Base-by-base conservation (phyloP, 2,113 vertebrate species). In the Callithrix jacchus region DNA sequence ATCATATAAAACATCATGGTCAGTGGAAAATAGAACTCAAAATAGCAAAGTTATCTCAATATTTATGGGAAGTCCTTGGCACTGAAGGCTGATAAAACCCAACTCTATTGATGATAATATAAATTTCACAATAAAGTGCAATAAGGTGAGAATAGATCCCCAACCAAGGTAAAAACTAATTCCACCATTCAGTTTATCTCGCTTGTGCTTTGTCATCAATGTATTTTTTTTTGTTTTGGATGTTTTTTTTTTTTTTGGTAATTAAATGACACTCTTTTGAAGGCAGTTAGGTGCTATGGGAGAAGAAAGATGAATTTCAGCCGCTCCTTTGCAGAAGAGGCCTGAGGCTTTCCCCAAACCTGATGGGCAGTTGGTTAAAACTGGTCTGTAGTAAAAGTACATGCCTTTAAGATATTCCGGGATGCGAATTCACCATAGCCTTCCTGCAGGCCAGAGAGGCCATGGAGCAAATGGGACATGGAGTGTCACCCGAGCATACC, bases 401-500 rank as follows among this genome's bases (percentile, higher is more conserved):
- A 3, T 23, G 37, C 37, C n/a, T 73, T 79, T 12, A 10, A 64
- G 17, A 52, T 47, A 35, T 0, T 47, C 70, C 35, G 17, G 17
- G 17, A 23, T 73, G 35, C 14, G 47, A 61, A 54, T 17, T 32
- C 52, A 16, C 8, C 35, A 5, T 42, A 13, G 1, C 3, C 71
- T 14, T 66, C 17, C 32, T 13, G 2, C 0, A 25, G 30, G 10
- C 12, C 64, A 2, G 16, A 66, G 71, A 64, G 56, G 32, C 45
- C 7, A 9, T 54, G 42, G 70, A n/a, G 7, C 2, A 0, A 3
- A 21, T 18, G 6, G 13, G 35, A 56, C 7, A 1, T 0, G 17
- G n/a, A 16, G 2, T 0, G 0, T 27, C 2, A 3, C 4, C 0
- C 17, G 56, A 89, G 0, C 76, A 21, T 3, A 5, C 37, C 2